phyloP scores from a whole-genome alignment of 2,888 invertebrate genomes.

The Mystacides longicornis region DNA sequence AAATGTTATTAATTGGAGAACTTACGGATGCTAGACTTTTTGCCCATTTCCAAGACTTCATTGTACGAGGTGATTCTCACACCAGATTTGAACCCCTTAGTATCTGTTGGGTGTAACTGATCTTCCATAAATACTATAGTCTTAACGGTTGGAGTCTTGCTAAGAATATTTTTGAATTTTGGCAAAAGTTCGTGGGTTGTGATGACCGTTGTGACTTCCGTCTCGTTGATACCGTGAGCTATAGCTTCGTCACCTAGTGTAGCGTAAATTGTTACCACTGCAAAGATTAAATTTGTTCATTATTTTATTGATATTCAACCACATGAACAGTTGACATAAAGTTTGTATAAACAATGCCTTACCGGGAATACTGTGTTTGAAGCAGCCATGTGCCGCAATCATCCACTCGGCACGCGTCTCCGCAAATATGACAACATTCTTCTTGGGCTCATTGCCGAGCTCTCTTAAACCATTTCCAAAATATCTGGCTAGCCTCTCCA shows the following conservation, averaged over 20 bases:
- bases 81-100: constrained; percentile 61
- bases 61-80: constrained; percentile 69
- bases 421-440: constrained; percentile 88
- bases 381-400: constrained; percentile 91
- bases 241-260: constrained; percentile 96
- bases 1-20: not conserved
- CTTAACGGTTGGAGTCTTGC: constrained; percentile 64
- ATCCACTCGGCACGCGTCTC: constrained; percentile 99
- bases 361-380: constrained; percentile 88
- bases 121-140: constrained; percentile 85
- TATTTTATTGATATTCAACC: not conserved
- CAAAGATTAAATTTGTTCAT: constrained; percentile 24
- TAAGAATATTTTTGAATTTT: constrained; percentile 76
- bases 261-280: constrained; percentile 94
- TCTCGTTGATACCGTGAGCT: constrained; percentile 93
- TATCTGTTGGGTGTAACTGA: constrained; percentile 66
- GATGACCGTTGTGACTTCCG: constrained; percentile 87
- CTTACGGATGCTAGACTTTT: constrained; percentile 32
- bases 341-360: not conserved
- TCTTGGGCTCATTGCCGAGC: constrained; percentile 63
- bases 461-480: constrained; percentile 82
- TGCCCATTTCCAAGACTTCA: constrained; percentile 45
- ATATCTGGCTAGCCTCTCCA: constrained; percentile 64
- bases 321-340: not conserved
- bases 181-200: constrained; percentile 88